Evolutionary conservation across 1,140 invertebrate species (phyloP).

Genomic region (Sycophila sp.): DNA sequence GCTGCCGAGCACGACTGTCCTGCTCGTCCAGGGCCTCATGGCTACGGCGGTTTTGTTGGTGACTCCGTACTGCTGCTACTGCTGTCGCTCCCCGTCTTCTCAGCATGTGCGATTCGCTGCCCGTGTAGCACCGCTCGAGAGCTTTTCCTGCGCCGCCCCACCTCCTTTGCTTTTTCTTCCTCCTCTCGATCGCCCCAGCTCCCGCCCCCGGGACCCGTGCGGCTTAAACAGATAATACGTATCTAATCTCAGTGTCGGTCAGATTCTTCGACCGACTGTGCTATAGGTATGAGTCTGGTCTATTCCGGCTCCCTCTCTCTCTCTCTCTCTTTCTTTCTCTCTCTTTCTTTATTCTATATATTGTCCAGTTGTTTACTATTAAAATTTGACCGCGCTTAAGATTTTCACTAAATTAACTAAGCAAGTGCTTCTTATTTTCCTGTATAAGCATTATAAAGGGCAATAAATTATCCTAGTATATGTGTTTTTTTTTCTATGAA

Average conservation of each 20-base stretch:
- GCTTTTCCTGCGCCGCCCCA: neutral
- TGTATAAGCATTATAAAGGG: too few relatives aligned
- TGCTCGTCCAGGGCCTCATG: conserved; percentile 60
- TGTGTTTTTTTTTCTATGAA: too few relatives aligned
- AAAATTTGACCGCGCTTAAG: too few relatives aligned
- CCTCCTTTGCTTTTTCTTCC: neutral
- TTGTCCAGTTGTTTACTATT: too few relatives aligned
- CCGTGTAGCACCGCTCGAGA: neutral
- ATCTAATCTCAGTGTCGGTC: conserved; percentile 41
- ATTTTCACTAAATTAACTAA: too few relatives aligned
- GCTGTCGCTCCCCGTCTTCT: conserved; percentile 24
- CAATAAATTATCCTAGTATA: too few relatives aligned
- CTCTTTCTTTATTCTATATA: neutral
- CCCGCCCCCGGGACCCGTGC: neutral
- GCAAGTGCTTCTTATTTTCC: too few relatives aligned
- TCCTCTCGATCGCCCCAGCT: neutral
- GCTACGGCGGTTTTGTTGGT: conserved; percentile 28
- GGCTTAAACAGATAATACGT: conserved; percentile 47
- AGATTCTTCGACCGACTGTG: neutral
- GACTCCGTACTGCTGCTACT: neutral
- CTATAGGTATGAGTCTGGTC: too few relatives aligned
- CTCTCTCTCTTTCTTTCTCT: too few relatives aligned
- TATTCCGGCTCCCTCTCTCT: too few relatives aligned
- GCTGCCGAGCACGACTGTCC: conserved; percentile 52
- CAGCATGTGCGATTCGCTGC: conserved; percentile 26